Percentiles rank a stretch among this genome's conserved stretches.
Evolutionary conservation across 2,888 invertebrate species (phyloP).

Genomic region (Chrysolina oricalcia): DNA sequence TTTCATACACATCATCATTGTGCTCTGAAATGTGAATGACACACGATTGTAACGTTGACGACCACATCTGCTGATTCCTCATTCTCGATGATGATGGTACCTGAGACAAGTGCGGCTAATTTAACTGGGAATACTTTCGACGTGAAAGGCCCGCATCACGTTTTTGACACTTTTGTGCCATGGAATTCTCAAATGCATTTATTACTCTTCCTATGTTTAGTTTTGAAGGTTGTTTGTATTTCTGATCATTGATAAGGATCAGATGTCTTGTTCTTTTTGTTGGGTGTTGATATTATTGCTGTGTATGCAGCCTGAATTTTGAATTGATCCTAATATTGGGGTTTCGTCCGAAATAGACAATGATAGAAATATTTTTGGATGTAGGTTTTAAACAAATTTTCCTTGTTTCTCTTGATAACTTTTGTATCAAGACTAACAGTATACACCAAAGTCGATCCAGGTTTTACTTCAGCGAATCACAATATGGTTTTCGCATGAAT

Average conservation of each 20-base stretch:
- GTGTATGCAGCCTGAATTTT: too few relatives aligned
- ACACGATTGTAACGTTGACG: conserved; percentile 62
- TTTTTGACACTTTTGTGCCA: conserved; percentile 61
- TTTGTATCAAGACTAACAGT: too few relatives aligned
- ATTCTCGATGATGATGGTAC: conserved; percentile 51
- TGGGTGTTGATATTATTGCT: background rate
- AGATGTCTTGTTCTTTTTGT: background rate
- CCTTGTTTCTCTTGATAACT: too few relatives aligned
- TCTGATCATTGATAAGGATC: conserved; percentile 28
- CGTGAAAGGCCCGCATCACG: conserved; percentile 57
- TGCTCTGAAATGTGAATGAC: conserved; percentile 48
- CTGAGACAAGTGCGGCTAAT: conserved; percentile 70
- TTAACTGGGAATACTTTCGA: conserved; percentile 60
- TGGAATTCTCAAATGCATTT: conserved; percentile 61
- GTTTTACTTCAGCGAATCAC: too few relatives aligned
- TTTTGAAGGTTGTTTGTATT: conserved; percentile 33
- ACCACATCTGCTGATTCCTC: conserved; percentile 56
- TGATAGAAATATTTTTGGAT: too few relatives aligned
- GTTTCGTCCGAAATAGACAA: too few relatives aligned
- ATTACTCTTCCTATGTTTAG: conserved; percentile 23
- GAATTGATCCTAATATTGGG: too few relatives aligned
- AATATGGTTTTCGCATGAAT: too few relatives aligned
- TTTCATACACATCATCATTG: conserved; percentile 66
- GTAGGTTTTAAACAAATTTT: too few relatives aligned
- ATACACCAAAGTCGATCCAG: too few relatives aligned